These are phyloP conservation scores for Eumacrocentrus americanus DNA, from an alignment of 2,888 invertebrate species.

Conservation along the genomic window DNA sequence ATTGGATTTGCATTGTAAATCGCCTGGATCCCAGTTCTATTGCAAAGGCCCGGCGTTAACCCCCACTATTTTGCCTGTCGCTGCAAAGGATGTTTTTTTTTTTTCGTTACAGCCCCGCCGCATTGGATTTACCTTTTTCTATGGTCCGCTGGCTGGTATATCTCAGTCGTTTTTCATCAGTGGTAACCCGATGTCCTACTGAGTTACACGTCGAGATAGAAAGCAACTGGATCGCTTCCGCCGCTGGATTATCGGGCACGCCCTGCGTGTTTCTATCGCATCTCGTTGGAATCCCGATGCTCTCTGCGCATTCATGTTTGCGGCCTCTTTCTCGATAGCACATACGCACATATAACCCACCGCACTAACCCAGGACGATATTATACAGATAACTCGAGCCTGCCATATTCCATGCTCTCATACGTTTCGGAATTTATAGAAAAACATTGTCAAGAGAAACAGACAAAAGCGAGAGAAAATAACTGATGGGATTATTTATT, in stretches of 20 bases:
- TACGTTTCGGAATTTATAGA: constrained; percentile 2
- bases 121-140: constrained; percentile 1
- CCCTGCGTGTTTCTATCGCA: constrained; percentile 30
- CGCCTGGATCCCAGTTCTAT: constrained; percentile 35
- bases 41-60: constrained; percentile 24
- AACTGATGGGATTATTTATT: too few species aligned
- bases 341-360: background rate
- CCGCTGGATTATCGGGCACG: constrained; percentile 37
- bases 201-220: constrained; percentile 31
- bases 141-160: constrained; percentile 2
- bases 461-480: too few species aligned
- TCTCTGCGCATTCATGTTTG: background rate
- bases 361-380: too few species aligned
- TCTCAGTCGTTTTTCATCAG: constrained; percentile 18
- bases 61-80: background rate
- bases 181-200: constrained; percentile 31
- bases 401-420: constrained; percentile 9
- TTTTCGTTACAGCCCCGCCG: background rate
- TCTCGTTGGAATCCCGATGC: constrained; percentile 20
- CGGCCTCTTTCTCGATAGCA: background rate
- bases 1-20: constrained; percentile 48
- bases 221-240: constrained; percentile 33
- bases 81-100: background rate
- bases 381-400: constrained; percentile 8
- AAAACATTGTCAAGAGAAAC: too few species aligned